Conservation (phyloP, 2,888 invertebrate species). For the Pristionchus entomophagus region DNA sequence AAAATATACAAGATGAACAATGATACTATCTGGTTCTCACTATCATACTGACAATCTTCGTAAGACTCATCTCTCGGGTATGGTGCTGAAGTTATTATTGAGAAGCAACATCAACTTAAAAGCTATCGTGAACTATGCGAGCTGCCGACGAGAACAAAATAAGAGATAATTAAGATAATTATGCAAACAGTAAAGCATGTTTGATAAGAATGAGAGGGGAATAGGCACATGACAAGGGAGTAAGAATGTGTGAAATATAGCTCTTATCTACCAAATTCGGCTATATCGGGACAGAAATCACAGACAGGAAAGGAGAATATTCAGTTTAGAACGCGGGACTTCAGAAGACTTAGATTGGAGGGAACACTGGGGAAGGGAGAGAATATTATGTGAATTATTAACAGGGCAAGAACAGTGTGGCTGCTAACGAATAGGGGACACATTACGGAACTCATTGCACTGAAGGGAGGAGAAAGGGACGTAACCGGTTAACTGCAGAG, state of each 20-base stretch:
- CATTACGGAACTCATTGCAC: no score
- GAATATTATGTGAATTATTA: not conserved
- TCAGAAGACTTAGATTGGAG: slow-evolving; percentile 6
- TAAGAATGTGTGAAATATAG: not conserved
- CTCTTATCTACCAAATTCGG: slow-evolving; percentile 27
- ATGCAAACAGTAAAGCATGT: no score
- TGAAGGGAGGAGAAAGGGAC: not conserved
- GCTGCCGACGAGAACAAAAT: no score
- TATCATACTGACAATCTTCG: slow-evolving; percentile 31
- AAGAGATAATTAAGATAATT: not conserved
- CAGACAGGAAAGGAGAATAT: not conserved
- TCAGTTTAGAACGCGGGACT: not conserved
- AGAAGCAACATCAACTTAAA: not conserved
- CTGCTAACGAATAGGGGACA: not conserved
- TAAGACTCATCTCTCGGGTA: not conserved
- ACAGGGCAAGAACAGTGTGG: not conserved
- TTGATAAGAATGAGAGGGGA: not conserved
- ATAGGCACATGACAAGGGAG: not conserved
- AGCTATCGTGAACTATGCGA: no score
- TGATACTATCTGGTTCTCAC: not conserved
- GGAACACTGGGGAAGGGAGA: not conserved
- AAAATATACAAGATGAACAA: not conserved
- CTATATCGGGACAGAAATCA: not conserved
- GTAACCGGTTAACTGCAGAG: slow-evolving; percentile 2
- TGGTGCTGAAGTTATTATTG: not conserved